phyloP scores from a whole-genome alignment of 2,888 invertebrate genomes.

The Diarsia dahlii region DNA sequence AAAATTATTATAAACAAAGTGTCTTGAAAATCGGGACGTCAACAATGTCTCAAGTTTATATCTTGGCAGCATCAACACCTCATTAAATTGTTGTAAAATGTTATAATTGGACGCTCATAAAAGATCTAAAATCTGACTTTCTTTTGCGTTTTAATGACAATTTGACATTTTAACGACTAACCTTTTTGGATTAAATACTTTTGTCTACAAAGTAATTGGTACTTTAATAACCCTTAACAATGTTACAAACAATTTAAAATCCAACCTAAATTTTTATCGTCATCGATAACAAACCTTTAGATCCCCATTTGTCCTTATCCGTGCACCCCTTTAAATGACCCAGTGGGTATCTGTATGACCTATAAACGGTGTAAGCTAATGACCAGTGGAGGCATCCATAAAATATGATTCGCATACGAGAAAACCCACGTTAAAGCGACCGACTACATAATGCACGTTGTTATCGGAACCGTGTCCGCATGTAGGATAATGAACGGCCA shows the following conservation, averaged over 20 bases:
- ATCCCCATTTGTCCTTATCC: slow-evolving; percentile 47
- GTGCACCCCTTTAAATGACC: slow-evolving; percentile 55
- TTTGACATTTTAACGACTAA: neutral
- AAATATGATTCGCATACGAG: slow-evolving; percentile 67
- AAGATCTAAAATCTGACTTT: neutral
- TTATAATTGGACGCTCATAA: slow-evolving; percentile 20
- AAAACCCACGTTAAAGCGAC: slow-evolving; percentile 64
- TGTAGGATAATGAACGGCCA: slow-evolving; percentile 72
- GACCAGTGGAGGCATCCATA: slow-evolving; percentile 64
- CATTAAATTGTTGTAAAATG: slow-evolving; percentile 47
- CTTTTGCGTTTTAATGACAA: neutral
- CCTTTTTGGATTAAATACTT: neutral
- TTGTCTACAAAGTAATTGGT: neutral
- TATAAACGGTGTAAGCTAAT: slow-evolving; percentile 69
- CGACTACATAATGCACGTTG: slow-evolving; percentile 72
- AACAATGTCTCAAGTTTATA: slow-evolving; percentile 44
- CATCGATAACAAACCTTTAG: slow-evolving; percentile 41
- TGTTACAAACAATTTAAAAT: slow-evolving; percentile 39
- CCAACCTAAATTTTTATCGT: slow-evolving; percentile 45
- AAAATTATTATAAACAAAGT: slow-evolving; percentile 45
- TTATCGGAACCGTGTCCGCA: slow-evolving; percentile 70
- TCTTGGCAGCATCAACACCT: slow-evolving; percentile 45
- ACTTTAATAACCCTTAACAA: neutral
- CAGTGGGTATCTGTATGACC: slow-evolving; percentile 64
- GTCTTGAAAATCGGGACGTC: slow-evolving; percentile 45